These are phyloP conservation scores for Poicephalus gulielmi DNA, from an alignment of 2,113 vertebrate species.

Conservation along the genomic window DNA sequence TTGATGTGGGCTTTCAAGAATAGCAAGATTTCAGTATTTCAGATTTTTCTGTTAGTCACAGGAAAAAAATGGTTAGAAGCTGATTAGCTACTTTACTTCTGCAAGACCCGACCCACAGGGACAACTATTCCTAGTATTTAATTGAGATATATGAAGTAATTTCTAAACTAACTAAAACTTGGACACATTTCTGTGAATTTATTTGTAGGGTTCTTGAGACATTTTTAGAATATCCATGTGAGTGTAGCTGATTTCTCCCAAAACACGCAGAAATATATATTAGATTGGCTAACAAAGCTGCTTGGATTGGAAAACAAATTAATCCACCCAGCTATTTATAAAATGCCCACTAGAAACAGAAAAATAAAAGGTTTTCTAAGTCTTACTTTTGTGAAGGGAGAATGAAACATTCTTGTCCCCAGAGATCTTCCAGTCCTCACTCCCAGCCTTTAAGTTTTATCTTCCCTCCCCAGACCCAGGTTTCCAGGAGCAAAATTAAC, in stretches of 20 bases:
- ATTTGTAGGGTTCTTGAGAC: neutral
- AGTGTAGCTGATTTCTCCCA: neutral
- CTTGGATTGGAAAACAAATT: constrained; percentile 34
- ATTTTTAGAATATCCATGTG: neutral
- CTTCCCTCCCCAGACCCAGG: neutral
- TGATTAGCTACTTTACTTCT: neutral
- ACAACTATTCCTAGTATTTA: neutral
- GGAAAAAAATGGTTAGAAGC: neutral
- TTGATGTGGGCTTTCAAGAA: neutral
- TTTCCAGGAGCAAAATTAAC: neutral
- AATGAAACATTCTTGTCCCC: neutral
- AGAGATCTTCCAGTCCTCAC: neutral
- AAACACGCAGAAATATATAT: neutral
- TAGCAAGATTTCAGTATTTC: neutral
- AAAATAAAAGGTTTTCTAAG: constrained; percentile 2
- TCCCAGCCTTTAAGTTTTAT: neutral
- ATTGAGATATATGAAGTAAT: neutral
- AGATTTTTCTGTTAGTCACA: neutral
- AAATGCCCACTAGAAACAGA: constrained; percentile 24
- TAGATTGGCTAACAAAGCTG: constrained; percentile 40
- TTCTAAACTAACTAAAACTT: neutral
- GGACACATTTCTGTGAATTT: neutral
- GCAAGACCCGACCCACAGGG: neutral
- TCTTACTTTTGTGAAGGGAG: constrained; percentile 3
- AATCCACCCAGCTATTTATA: constrained; percentile 5